Percentiles rank a stretch among this genome's conserved stretches.
Evolutionary conservation across 2,797 vertebrate genomes (phyloP).

Genomic region (Rhinichthys osculus): DNA sequence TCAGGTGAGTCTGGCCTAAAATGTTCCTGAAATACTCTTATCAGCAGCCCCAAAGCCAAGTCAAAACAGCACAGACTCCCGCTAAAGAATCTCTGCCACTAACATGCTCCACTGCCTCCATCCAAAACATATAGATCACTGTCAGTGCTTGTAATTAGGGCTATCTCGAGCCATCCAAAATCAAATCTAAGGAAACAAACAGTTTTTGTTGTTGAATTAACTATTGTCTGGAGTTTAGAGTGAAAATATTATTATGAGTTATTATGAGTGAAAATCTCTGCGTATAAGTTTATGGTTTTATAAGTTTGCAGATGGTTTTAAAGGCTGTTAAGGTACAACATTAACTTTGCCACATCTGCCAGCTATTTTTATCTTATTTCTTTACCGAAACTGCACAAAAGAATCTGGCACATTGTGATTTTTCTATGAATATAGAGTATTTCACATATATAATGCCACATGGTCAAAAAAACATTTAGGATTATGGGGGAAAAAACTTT

Average conservation of each 20-base stretch:
- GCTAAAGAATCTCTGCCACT: slow-evolving; percentile 35
- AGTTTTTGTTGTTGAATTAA: slow-evolving; percentile 25
- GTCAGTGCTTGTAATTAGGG: slow-evolving; percentile 56
- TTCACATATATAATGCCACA: not conserved
- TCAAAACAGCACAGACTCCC: slow-evolving; percentile 17
- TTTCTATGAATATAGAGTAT: not conserved
- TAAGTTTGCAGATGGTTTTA: not conserved
- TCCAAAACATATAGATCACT: slow-evolving; percentile 56
- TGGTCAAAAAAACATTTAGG: not conserved
- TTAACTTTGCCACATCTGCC: not conserved
- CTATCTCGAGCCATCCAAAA: slow-evolving; percentile 28
- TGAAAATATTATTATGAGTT: no score
- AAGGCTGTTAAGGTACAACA: not conserved
- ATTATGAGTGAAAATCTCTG: not conserved
- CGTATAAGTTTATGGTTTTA: not conserved
- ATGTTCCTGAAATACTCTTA: slow-evolving; percentile 39
- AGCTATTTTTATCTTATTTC: not conserved
- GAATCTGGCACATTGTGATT: not conserved
- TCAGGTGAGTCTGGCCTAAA: slow-evolving; percentile 18
- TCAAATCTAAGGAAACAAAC: slow-evolving; percentile 32
- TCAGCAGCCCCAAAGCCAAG: slow-evolving; percentile 31
- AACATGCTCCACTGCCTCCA: slow-evolving; percentile 37
- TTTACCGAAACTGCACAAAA: not conserved
- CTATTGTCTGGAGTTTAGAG: slow-evolving; percentile 13
- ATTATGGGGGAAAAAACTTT: not conserved